A percentile compares a stretch with the other conserved stretches of the same genome.
Evolutionary conservation across 2,113 vertebrate species (phyloP).

Genomic region (Epinephelus fuscoguttatus): DNA sequence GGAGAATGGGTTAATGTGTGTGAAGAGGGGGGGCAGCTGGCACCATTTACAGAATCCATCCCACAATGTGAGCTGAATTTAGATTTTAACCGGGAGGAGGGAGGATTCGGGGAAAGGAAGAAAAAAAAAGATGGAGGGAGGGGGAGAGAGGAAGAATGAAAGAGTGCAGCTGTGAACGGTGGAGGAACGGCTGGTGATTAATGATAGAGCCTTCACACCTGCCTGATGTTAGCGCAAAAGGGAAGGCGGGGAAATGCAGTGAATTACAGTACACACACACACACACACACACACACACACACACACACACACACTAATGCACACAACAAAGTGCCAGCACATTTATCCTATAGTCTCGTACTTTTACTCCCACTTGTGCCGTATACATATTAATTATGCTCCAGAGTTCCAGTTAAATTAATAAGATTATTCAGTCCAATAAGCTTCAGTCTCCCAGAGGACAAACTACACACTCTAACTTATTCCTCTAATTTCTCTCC

Average conservation of each 20-base stretch:
- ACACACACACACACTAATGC: not conserved
- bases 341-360: not conserved
- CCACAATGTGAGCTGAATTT: conserved; percentile 72
- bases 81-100: conserved; percentile 43
- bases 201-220: conserved; percentile 53
- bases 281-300: not conserved
- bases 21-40: conserved; percentile 28
- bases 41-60: conserved; percentile 52
- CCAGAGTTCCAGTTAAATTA: conserved; percentile 13
- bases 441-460: not conserved
- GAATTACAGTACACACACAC: conserved; percentile 12
- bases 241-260: conserved; percentile 10
- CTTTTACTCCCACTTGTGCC: not conserved
- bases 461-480: not conserved
- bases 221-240: not conserved
- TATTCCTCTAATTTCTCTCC: not conserved
- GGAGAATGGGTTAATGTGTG: conserved; percentile 11
- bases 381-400: not conserved
- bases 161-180: conserved; percentile 54
- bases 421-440: conserved; percentile 27
- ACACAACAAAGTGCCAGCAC: not conserved
- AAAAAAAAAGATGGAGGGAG: not conserved
- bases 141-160: conserved; percentile 22
- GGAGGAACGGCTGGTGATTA: conserved; percentile 45
- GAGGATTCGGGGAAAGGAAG: not conserved